These are phyloP conservation scores for Trichopria drosophilae DNA, from an alignment of 2,888 invertebrate genomes.

Conservation along the genomic window DNA sequence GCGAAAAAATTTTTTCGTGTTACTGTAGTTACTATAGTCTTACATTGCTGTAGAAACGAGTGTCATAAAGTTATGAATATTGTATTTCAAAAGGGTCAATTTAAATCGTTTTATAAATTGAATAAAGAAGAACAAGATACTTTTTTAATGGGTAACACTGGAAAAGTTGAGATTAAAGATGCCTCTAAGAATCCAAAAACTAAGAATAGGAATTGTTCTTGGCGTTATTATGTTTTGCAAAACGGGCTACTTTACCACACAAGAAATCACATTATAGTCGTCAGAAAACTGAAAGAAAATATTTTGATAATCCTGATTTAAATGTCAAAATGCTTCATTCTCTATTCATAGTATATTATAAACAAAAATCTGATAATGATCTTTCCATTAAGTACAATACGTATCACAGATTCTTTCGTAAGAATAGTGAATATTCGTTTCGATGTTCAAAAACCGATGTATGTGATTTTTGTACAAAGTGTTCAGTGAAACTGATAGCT, in stretches of 20 bases:
- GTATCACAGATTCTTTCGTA: not conserved
- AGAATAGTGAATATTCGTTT: slow-evolving; percentile 2
- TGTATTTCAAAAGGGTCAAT: too few relatives aligned
- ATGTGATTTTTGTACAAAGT: slow-evolving; percentile 5
- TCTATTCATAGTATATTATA: not conserved
- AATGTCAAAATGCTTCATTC: not conserved
- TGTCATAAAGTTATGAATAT: too few relatives aligned
- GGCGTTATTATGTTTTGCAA: not conserved
- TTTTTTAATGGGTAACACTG: too few relatives aligned
- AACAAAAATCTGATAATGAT: not conserved
- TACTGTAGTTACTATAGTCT: too few relatives aligned
- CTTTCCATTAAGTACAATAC: not conserved
- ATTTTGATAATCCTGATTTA: slow-evolving; percentile 6
- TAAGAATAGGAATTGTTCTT: slow-evolving; percentile 4
- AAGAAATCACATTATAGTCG: slow-evolving; percentile 6
- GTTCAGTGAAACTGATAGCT: not conserved
- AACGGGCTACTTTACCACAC: slow-evolving; percentile 3
- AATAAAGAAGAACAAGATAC: too few relatives aligned
- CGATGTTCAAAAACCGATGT: not conserved
- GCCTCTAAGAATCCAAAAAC: not conserved
- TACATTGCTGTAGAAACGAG: too few relatives aligned
- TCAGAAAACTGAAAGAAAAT: slow-evolving; percentile 2
- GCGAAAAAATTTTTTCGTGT: too few relatives aligned
- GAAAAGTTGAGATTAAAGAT: slow-evolving; percentile 1
- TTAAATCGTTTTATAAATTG: too few relatives aligned